A percentile compares a stretch with the other conserved stretches of the same genome.
These are phyloP conservation scores for Protobothrops mucrosquamatus DNA, from an alignment of 2,113 vertebrate genomes.

Conservation along the genomic window DNA sequence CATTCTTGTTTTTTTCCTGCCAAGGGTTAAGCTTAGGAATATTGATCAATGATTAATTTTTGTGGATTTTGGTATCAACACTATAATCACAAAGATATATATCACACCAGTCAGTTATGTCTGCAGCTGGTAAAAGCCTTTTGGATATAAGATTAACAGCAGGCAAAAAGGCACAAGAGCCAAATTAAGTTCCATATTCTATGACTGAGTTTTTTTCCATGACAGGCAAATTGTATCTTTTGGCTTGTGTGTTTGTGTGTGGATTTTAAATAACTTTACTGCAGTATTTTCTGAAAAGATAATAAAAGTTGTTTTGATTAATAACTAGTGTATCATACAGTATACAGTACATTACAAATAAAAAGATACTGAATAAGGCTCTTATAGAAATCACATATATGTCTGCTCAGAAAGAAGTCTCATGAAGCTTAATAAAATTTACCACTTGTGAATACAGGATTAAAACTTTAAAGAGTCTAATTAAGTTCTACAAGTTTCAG, in stretches of 20 bases:
- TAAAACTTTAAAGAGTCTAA: neutral
- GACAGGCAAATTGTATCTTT: slow-evolving; percentile 26
- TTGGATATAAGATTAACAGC: neutral
- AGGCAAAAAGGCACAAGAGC: neutral
- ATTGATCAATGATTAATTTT: neutral
- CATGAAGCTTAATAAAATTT: neutral
- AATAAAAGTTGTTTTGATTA: neutral
- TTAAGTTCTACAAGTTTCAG: neutral
- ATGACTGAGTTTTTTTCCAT: slow-evolving; percentile 27
- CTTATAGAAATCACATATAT: neutral
- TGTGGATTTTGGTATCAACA: neutral
- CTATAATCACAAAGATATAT: neutral
- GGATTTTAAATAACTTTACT: slow-evolving; percentile 32
- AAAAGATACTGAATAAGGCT: neutral
- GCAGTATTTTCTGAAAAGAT: slow-evolving; percentile 42
- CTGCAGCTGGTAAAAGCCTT: neutral
- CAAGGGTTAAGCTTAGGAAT: neutral
- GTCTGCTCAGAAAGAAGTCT: neutral
- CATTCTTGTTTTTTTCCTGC: neutral
- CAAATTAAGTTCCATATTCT: neutral
- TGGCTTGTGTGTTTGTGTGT: slow-evolving; percentile 21
- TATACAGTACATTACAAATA: neutral
- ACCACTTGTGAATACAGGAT: neutral
- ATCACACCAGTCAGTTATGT: neutral
- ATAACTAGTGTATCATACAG: neutral